phyloP scores from a whole-genome alignment of 2,113 vertebrate genomes.

The Variabilichromis moorii region DNA sequence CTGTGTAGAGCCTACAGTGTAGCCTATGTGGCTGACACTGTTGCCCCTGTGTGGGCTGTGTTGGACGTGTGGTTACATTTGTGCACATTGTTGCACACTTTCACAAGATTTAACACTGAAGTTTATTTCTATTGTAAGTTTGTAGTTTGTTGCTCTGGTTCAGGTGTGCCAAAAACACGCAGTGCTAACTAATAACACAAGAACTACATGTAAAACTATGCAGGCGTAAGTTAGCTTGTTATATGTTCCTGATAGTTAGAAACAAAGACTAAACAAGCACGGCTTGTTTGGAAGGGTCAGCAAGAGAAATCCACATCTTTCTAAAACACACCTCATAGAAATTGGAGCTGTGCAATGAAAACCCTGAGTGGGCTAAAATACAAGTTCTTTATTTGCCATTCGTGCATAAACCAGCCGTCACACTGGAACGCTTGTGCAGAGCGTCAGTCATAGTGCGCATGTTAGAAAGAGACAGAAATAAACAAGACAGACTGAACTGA shows the following conservation, averaged over 20 bases:
- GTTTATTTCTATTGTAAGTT: background rate
- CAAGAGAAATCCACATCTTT: background rate
- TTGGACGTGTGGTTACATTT: background rate
- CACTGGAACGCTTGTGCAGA: accelerated
- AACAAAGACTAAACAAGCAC: background rate
- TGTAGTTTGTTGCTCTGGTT: background rate
- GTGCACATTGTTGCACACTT: background rate
- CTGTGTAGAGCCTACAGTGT: background rate
- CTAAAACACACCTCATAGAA: accelerated
- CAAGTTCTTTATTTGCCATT: background rate
- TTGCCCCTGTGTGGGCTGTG: background rate
- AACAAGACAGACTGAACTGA: background rate
- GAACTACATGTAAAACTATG: background rate
- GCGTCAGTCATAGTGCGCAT: accelerated
- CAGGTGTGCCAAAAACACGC: accelerated
- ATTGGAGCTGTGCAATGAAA: background rate
- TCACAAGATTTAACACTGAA: background rate
- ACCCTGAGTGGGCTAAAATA: accelerated
- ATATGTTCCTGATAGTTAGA: background rate
- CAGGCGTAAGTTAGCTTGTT: background rate
- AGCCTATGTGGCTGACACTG: background rate
- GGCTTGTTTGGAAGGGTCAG: accelerated
- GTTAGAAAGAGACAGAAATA: background rate
- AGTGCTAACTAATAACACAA: background rate
- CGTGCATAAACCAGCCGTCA: background rate